Evolutionary conservation across 1,140 invertebrate species (phyloP).

Genomic region (Tetraneura akinire): DNA sequence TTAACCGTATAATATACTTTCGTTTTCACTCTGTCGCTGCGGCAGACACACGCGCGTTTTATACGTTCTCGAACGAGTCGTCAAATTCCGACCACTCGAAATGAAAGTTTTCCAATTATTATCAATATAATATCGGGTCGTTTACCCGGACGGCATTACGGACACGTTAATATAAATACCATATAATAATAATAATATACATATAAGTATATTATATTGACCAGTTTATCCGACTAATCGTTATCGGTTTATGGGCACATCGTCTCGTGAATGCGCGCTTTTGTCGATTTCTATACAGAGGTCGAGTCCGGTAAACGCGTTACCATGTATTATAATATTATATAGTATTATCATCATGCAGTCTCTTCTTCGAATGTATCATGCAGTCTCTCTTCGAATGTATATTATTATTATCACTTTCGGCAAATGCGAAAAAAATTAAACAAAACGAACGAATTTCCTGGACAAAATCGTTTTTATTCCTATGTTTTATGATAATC

Average conservation of each 20-base stretch:
- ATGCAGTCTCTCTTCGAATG: background rate
- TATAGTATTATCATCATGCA: too few relatives aligned
- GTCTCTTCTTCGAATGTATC: too few relatives aligned
- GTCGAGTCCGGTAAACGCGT: background rate
- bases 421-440: background rate
- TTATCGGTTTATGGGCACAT: too few relatives aligned
- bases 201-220: too few relatives aligned
- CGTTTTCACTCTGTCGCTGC: background rate
- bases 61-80: background rate
- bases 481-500: background rate
- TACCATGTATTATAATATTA: background rate
- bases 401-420: background rate
- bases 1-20: slow-evolving; percentile 9
- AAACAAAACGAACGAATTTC: too few relatives aligned
- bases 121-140: background rate
- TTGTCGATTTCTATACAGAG: slow-evolving; percentile 29
- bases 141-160: background rate
- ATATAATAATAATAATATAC: too few relatives aligned
- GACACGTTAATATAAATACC: too few relatives aligned
- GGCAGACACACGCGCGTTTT: too few relatives aligned
- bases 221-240: too few relatives aligned
- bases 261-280: slow-evolving; percentile 13
- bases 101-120: slow-evolving; percentile 47
- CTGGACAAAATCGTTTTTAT: background rate
- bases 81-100: slow-evolving; percentile 36